These are phyloP conservation scores for Sinelater perroti DNA, from an alignment of 2,888 invertebrate genomes.

Conservation along the genomic window DNA sequence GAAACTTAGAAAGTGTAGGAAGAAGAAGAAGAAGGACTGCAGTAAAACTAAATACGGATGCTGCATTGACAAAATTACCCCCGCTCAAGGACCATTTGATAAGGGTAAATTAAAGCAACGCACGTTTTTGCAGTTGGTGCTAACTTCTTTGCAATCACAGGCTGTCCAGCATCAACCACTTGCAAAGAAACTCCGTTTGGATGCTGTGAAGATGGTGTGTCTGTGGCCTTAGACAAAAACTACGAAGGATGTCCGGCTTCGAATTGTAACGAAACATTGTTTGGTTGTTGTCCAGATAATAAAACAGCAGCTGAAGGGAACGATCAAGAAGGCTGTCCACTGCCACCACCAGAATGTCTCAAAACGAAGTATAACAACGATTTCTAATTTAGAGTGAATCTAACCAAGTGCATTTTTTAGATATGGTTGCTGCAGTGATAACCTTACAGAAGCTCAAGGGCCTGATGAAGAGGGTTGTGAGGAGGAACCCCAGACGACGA, in stretches of 20 bases:
- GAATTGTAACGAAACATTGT: conserved; percentile 79
- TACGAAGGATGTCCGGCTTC: conserved; percentile 79
- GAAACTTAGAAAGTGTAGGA: conserved; percentile 67
- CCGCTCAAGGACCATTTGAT: conserved; percentile 84
- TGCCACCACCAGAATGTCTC: conserved; percentile 67
- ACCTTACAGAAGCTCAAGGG: conserved; percentile 69
- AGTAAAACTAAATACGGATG: conserved; percentile 78
- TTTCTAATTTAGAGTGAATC: no score
- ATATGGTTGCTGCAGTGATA: conserved; percentile 89
- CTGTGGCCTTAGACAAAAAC: conserved; percentile 76
- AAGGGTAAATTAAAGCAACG: conserved; percentile 63
- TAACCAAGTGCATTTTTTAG: no score
- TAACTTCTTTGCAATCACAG: conserved; percentile 52
- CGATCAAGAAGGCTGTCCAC: conserved; percentile 84
- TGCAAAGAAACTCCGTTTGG: conserved; percentile 80
- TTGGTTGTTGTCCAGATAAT: conserved; percentile 88
- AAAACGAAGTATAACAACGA: conserved; percentile 66
- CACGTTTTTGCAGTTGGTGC: conserved; percentile 11
- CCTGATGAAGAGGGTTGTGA: conserved; percentile 54
- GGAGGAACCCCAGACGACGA: conserved; percentile 41
- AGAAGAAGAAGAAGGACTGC: conserved; percentile 68
- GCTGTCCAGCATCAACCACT: conserved; percentile 76
- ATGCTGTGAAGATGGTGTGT: conserved; percentile 86
- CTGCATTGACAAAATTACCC: conserved; percentile 80
- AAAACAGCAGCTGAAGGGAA: conserved; percentile 81